phyloP scores from a whole-genome alignment of 2,113 vertebrate genomes.

The Stomatorhinus ivindoensis region DNA sequence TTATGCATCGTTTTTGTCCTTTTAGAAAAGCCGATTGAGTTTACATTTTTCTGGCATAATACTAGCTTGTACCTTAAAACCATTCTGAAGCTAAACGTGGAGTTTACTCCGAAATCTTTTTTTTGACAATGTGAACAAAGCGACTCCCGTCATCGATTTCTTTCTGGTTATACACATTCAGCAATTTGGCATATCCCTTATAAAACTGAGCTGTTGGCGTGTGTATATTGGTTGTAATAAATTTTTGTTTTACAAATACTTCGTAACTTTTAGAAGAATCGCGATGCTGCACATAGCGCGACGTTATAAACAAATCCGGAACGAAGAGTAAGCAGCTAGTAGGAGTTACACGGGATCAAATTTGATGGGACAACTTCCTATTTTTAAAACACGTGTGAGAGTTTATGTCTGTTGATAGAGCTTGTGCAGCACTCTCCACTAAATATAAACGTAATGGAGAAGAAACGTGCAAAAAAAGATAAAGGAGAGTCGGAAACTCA shows the following conservation, averaged over 20 bases:
- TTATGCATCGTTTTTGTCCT: constrained; percentile 29
- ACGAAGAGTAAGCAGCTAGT: neutral
- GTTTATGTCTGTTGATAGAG: neutral
- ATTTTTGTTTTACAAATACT: neutral
- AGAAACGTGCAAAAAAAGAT: constrained; percentile 48
- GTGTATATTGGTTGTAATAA: neutral
- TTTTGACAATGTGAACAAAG: neutral
- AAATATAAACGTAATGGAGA: constrained; percentile 41
- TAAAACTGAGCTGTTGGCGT: neutral
- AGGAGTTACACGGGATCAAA: neutral
- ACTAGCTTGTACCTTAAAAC: neutral
- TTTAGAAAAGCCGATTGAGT: constrained; percentile 18
- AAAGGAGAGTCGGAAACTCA: constrained; percentile 19
- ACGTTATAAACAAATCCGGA: neutral
- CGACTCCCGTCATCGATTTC: neutral
- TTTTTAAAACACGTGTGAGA: neutral
- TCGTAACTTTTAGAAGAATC: neutral
- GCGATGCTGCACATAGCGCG: neutral
- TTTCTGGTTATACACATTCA: neutral
- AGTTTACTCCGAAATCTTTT: neutral
- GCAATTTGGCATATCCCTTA: neutral
- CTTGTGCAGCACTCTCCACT: neutral
- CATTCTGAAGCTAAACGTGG: neutral
- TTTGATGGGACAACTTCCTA: neutral
- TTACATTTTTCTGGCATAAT: neutral